Evolutionary conservation across 64 coral and sea anemone genomes (phyloP).

Genomic region (Montipora foliosa): DNA sequence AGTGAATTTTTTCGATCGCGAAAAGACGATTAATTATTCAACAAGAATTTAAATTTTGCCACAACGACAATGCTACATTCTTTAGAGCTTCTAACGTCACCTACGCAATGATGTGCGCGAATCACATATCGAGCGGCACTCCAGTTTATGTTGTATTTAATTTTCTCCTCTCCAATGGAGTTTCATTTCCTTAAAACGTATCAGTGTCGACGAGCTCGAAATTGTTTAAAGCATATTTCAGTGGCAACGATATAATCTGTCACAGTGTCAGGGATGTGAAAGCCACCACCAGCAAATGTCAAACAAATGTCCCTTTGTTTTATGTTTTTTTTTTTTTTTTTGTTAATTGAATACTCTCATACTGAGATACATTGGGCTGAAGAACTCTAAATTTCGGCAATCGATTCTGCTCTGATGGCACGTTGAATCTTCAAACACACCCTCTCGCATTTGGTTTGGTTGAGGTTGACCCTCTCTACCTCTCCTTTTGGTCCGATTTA

Average conservation of each 20-base stretch:
- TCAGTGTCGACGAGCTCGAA: no score
- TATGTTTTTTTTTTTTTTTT: no score
- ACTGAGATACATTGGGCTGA: no score
- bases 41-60: not conserved
- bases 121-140: not conserved
- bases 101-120: not conserved
- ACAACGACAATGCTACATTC: not conserved
- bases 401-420: no score
- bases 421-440: no score
- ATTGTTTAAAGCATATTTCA: no score
- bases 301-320: not conserved
- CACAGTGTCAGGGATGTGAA: not conserved
- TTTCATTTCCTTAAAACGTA: not conserved
- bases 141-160: not conserved
- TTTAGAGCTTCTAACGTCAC: not conserved
- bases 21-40: not conserved
- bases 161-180: not conserved
- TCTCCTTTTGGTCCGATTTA: no score
- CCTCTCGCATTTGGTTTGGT: no score
- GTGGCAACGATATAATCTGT: not conserved
- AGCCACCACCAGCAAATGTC: not conserved
- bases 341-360: no score
- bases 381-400: no score
- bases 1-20: not conserved
- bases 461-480: no score